These are phyloP conservation scores for Platyrinchus mystaceus DNA, from an alignment of 2,797 vertebrate species.

Conservation along the genomic window DNA sequence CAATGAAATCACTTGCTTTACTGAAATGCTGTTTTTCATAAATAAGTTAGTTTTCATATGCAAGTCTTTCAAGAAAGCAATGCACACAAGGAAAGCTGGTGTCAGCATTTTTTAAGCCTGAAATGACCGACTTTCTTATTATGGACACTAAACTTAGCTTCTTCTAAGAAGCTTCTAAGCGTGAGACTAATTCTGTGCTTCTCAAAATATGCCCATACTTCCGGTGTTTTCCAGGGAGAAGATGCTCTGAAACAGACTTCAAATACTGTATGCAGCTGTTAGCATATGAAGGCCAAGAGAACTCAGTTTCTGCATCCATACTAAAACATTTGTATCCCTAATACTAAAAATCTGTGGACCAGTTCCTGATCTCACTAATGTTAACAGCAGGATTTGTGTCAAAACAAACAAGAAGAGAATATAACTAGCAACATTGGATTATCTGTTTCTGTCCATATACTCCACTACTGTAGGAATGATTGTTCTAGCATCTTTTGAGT, in stretches of 20 bases:
- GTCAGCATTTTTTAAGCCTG: slow-evolving; percentile 48
- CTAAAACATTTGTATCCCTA: not conserved
- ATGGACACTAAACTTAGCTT: slow-evolving; percentile 17
- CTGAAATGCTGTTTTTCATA: slow-evolving; percentile 22
- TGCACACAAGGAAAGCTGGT: not conserved
- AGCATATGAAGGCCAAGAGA: not conserved
- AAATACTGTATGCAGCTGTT: not conserved
- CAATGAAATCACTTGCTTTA: slow-evolving; percentile 8
- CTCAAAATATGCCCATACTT: not conserved
- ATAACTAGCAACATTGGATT: not conserved
- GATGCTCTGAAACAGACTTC: not conserved
- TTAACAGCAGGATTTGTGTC: slow-evolving; percentile 1
- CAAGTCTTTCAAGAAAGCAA: slow-evolving; percentile 8
- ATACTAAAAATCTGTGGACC: not conserved
- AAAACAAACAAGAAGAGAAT: slow-evolving; percentile 6
- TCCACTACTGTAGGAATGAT: not conserved
- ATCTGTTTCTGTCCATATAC: not conserved
- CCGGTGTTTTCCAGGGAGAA: not conserved
- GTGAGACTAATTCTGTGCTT: slow-evolving; percentile 12
- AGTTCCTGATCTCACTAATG: not conserved
- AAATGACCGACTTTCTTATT: slow-evolving; percentile 15
- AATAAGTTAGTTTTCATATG: slow-evolving; percentile 7
- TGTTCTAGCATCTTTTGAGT: not conserved
- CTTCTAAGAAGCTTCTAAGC: slow-evolving; percentile 32
- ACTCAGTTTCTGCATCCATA: not conserved